Base-by-base conservation (phyloP, 2,888 invertebrate species). In the Euzetes globulus region DNA sequence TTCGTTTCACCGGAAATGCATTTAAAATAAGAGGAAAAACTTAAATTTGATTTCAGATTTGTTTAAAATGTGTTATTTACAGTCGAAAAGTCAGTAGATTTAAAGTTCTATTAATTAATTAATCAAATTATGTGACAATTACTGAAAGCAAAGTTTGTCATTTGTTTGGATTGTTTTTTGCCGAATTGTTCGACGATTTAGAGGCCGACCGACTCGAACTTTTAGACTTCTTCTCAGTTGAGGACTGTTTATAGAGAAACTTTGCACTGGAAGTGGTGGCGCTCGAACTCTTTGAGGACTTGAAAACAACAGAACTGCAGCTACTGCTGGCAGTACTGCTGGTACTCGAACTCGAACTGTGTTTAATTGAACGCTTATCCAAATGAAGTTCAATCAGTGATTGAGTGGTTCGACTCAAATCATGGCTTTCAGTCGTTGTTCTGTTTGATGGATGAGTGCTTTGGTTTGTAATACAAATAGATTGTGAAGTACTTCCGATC, bases 151-250 rank as follows among this genome's bases (percentile, higher is more conserved):
- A 22, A 22, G 13, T 11, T n/a, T 37, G n/a, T 68, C 68, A 68
- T 68, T 68, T 68, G 68, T 45, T 68, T 33, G 45, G 19, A 68
- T 68, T 68, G 68, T 11, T 68, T 68, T 68, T 68, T 11, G 22
- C 2, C 13, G 68, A 68, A 45, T 2, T 68, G 25, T 22, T 45
- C 19, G 33, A n/a, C 45, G 68, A 68, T 22, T 68, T 68, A 1
- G 68, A 68, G 7, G 68, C 11, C 68, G 45, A 45, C 15, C 68
- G 68, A 68, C 22, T 29, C 15, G 68, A 22, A n/a, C 63, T 13
- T 45, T 37, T 68, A n/a, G 19, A 22, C 45, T 45, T 68, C 33
- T 68, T 68, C 11, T 68, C 68, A 68, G 45, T n/a, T 22, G 19
- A 19, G 2, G 68, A 22, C 45, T 68, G 68, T 45, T 68, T 68